Conservation (phyloP, 2,113 vertebrate genomes). For the Hoplias malabaricus region DNA sequence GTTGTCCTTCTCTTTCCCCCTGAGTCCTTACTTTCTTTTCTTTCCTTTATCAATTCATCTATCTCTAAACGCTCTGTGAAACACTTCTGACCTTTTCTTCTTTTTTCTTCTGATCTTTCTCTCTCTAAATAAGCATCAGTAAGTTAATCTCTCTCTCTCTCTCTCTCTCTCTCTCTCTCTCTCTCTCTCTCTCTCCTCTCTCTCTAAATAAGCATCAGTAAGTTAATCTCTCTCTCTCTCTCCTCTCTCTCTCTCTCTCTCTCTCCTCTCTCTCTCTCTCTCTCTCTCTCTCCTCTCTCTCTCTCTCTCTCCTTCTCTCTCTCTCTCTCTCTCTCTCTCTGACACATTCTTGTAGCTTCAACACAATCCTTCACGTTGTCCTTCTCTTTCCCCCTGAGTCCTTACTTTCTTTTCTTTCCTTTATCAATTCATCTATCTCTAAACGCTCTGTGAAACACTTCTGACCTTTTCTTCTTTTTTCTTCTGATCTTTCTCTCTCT, state of each 20-base stretch:
- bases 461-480: slow-evolving; percentile 37
- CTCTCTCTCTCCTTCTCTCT: background rate
- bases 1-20: slow-evolving; percentile 63
- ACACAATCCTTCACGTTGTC: slow-evolving; percentile 61
- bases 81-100: slow-evolving; percentile 35
- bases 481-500: no score
- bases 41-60: slow-evolving; percentile 48
- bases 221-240: slow-evolving; percentile 44
- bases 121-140: no score
- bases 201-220: no score
- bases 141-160: no score
- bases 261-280: slow-evolving; percentile 30
- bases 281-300: slow-evolving; percentile 41
- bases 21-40: slow-evolving; percentile 18
- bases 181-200: no score
- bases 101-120: background rate
- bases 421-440: slow-evolving; percentile 9
- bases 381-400: slow-evolving; percentile 56
- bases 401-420: slow-evolving; percentile 49
- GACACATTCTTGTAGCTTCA: slow-evolving; percentile 51
- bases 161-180: no score
- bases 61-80: background rate
- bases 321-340: slow-evolving; percentile 34
- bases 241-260: slow-evolving; percentile 45
- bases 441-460: background rate